Conservation (phyloP, 2,113 vertebrate species). For the Syrmaticus mikado region DNA sequence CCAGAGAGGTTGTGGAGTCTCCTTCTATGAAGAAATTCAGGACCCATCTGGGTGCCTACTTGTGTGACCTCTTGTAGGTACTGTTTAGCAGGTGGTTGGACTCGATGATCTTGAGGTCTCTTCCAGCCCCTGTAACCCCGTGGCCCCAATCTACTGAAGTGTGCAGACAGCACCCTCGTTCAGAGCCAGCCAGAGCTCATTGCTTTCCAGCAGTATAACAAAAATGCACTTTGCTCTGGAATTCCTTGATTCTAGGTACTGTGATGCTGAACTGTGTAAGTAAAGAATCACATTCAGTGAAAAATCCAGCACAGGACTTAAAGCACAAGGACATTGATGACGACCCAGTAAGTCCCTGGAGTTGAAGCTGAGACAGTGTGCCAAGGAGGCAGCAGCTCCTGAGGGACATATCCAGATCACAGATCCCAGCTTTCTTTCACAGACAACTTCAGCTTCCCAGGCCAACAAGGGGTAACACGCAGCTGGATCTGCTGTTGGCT, state of each 20-base stretch:
- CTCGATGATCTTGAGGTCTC: too few relatives aligned
- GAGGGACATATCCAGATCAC: not conserved
- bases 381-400: not conserved
- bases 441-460: not conserved
- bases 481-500: not conserved
- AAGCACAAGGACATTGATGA: not conserved
- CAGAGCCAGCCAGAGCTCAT: not conserved
- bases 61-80: too few relatives aligned
- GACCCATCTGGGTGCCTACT: too few relatives aligned
- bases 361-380: not conserved
- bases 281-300: not conserved
- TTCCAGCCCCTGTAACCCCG: too few relatives aligned
- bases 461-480: not conserved
- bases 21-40: too few relatives aligned
- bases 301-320: not conserved
- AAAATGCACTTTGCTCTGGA: not conserved
- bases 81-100: too few relatives aligned
- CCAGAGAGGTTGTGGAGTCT: too few relatives aligned
- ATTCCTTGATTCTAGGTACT: not conserved
- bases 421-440: not conserved
- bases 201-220: not conserved
- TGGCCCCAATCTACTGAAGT: too few relatives aligned
- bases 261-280: accelerated
- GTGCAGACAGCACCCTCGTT: not conserved
- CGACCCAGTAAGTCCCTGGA: not conserved